Evolutionary conservation across 2,888 invertebrate species (phyloP).

Genomic region (Lymantria dispar): DNA sequence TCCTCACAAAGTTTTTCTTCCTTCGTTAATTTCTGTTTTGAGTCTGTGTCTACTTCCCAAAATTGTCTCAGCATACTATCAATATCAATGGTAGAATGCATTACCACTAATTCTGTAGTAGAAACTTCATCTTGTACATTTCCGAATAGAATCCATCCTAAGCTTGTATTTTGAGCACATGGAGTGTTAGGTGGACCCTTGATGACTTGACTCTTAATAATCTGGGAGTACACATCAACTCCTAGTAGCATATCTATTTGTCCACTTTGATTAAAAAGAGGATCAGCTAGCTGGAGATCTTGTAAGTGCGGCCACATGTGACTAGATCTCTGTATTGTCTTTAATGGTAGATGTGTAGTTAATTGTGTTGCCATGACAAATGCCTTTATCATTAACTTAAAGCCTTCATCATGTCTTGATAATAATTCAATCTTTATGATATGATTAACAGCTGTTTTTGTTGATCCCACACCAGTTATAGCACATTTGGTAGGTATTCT

Average conservation of each 20-base stretch:
- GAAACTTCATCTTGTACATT: not conserved
- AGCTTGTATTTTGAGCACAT: conserved; percentile 2
- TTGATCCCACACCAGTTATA: not conserved
- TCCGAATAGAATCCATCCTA: not conserved
- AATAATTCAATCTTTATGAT: not conserved
- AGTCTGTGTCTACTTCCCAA: no score
- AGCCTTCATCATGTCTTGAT: not conserved
- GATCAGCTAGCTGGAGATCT: not conserved
- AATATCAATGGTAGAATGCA: no score
- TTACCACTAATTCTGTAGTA: no score
- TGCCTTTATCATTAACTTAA: not conserved
- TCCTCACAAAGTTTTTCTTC: conserved; percentile 1
- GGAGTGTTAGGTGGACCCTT: not conserved
- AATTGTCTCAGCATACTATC: no score
- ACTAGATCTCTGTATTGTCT: not conserved
- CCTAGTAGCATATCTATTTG: not conserved
- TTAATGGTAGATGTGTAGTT: not conserved
- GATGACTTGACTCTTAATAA: not conserved
- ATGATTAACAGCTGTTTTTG: not conserved
- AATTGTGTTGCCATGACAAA: not conserved
- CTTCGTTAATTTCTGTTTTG: no score
- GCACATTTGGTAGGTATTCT: no score
- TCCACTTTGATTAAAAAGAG: not conserved
- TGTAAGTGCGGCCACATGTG: not conserved
- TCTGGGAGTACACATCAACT: not conserved